Evolutionary conservation across 2,113 vertebrate species (phyloP).

Genomic region (Myrmecobius fasciatus): DNA sequence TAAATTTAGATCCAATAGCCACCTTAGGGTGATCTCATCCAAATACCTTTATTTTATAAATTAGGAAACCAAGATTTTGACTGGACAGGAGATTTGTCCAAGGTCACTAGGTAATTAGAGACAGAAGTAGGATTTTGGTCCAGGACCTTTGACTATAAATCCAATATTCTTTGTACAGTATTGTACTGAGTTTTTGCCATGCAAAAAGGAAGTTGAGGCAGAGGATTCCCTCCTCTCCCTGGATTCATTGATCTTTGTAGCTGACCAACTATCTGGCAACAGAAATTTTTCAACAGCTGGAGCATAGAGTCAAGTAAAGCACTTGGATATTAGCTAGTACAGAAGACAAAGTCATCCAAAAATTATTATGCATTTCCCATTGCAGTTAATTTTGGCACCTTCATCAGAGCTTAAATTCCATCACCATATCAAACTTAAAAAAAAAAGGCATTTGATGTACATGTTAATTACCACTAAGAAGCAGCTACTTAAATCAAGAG

Average conservation of each 20-base stretch:
- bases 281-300: constrained; percentile 40
- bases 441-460: constrained; percentile 76
- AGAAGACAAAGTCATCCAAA: constrained; percentile 73
- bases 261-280: constrained; percentile 4
- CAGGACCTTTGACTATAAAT: neutral
- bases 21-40: neutral
- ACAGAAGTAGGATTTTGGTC: neutral
- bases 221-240: neutral
- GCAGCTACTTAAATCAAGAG: constrained; percentile 80
- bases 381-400: constrained; percentile 79
- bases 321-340: constrained; percentile 50
- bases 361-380: constrained; percentile 80
- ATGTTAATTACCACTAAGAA: constrained; percentile 80
- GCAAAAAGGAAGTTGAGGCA: neutral
- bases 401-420: constrained; percentile 80
- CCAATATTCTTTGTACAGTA: neutral
- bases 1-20: neutral
- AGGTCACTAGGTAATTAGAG: neutral
- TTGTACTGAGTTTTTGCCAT: neutral
- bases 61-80: neutral
- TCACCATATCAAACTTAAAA: constrained; percentile 75
- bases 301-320: constrained; percentile 38
- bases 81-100: neutral
- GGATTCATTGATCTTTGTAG: neutral
- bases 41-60: neutral